These are phyloP conservation scores for Oryzaephilus surinamensis DNA, from an alignment of 1,140 invertebrate species.

Conservation along the genomic window DNA sequence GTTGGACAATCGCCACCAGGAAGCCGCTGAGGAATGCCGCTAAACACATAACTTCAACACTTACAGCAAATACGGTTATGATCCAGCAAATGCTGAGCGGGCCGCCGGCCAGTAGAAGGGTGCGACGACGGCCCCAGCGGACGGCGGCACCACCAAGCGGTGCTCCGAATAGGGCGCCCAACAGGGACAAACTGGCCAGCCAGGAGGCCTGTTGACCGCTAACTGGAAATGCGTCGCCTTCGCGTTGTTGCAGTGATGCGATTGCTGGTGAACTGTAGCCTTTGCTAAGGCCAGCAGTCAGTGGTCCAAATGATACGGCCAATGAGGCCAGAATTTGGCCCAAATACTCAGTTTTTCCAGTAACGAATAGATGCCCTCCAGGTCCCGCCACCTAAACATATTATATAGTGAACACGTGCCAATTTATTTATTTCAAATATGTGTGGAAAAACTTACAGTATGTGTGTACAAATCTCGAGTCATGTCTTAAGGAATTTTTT, in stretches of 20 bases:
- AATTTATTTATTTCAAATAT: not conserved
- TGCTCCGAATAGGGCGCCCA: slow-evolving; percentile 68
- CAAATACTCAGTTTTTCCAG: slow-evolving; percentile 28
- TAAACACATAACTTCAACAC: slow-evolving; percentile 61
- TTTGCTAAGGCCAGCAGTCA: slow-evolving; percentile 70
- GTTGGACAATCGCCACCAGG: slow-evolving; percentile 65
- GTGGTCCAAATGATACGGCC: slow-evolving; percentile 67
- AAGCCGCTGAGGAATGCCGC: slow-evolving; percentile 71
- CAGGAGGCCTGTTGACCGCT: slow-evolving; percentile 68
- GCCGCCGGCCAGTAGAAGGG: slow-evolving; percentile 55
- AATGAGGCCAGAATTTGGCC: slow-evolving; percentile 64
- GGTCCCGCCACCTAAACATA: slow-evolving; percentile 28
- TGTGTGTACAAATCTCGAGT: slow-evolving; percentile 28
- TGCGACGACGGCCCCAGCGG: slow-evolving; percentile 56
- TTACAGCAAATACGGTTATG: slow-evolving; percentile 59
- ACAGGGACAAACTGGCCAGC: slow-evolving; percentile 67
- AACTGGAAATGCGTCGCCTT: slow-evolving; percentile 49
- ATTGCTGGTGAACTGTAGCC: slow-evolving; percentile 76
- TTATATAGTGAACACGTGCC: not conserved
- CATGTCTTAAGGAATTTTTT: no score
- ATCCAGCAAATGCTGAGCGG: slow-evolving; percentile 68
- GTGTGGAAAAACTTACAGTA: slow-evolving; percentile 23
- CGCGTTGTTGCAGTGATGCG: slow-evolving; percentile 62
- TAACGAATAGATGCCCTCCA: slow-evolving; percentile 27
- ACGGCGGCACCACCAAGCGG: slow-evolving; percentile 65